A percentile compares a stretch with the other conserved stretches of the same genome.
These are phyloP conservation scores for Hippocampus abdominalis DNA, from an alignment of 2,113 vertebrate species.

Conservation along the genomic window DNA sequence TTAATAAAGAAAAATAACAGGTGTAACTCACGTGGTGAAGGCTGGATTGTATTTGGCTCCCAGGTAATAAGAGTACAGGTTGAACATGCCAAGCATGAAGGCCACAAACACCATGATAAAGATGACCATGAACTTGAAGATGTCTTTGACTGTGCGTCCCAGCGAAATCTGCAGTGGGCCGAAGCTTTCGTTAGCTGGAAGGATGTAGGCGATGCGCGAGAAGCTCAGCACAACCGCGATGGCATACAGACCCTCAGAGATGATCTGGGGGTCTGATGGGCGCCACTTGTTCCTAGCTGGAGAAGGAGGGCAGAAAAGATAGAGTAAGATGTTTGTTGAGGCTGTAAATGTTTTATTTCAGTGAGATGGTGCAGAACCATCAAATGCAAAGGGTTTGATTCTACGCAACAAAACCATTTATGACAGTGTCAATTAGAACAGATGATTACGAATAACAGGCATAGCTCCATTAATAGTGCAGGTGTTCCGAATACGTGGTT, in stretches of 20 bases:
- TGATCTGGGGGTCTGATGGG: slow-evolving; percentile 96
- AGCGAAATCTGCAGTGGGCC: slow-evolving; percentile 96
- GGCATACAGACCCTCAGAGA: slow-evolving; percentile 95
- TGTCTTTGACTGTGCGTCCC: slow-evolving; percentile 95
- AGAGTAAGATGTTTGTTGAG: background rate
- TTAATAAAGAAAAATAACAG: background rate
- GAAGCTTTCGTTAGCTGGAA: slow-evolving; percentile 97
- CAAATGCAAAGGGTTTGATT: background rate
- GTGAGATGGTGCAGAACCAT: background rate
- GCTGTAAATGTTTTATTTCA: background rate
- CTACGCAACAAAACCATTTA: background rate
- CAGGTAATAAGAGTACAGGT: slow-evolving; percentile 96
- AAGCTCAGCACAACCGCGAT: slow-evolving; percentile 97
- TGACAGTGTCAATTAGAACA: background rate
- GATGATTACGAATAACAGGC: background rate
- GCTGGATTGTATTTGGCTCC: slow-evolving; percentile 97
- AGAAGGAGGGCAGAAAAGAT: slow-evolving; percentile 45
- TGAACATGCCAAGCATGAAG: slow-evolving; percentile 99
- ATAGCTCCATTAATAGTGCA: background rate
- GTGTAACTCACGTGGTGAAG: slow-evolving; percentile 92
- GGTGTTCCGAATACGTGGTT: background rate
- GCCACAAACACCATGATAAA: slow-evolving; percentile 99
- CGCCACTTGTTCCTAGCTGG: slow-evolving; percentile 97
- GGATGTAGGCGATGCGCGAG: slow-evolving; percentile 96
- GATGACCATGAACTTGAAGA: slow-evolving; percentile 99